phyloP scores from a whole-genome alignment of 1,140 invertebrate genomes.

The Ceratoteleas bidentatus region DNA sequence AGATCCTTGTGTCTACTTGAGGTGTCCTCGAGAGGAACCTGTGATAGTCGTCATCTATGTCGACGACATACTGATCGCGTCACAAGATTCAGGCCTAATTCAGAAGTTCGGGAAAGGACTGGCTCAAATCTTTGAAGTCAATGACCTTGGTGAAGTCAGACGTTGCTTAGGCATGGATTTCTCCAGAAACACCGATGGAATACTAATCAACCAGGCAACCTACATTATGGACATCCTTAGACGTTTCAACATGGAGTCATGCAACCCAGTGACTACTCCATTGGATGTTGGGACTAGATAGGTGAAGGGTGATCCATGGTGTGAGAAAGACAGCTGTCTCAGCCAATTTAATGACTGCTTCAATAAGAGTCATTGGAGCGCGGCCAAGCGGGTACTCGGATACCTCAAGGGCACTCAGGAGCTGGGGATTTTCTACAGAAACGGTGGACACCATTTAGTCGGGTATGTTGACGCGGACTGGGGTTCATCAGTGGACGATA shows the following conservation, averaged over 20 bases:
- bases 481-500: background rate
- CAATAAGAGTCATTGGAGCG: background rate
- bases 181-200: background rate
- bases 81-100: background rate
- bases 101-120: background rate
- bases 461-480: background rate
- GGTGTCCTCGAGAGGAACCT: background rate
- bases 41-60: background rate
- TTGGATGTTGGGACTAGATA: background rate
- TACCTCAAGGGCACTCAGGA: background rate
- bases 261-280: background rate
- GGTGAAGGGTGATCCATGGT: background rate
- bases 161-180: constrained; percentile 1
- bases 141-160: background rate
- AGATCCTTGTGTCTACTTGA: background rate
- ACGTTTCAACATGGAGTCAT: background rate
- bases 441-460: background rate
- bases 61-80: background rate
- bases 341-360: background rate
- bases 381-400: background rate
- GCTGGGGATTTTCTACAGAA: background rate
- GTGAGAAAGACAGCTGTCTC: background rate
- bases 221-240: background rate
- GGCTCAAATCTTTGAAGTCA: background rate
- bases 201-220: background rate